Evolutionary conservation across 2,113 vertebrate species (phyloP).

Genomic region (Varanus komodoensis): DNA sequence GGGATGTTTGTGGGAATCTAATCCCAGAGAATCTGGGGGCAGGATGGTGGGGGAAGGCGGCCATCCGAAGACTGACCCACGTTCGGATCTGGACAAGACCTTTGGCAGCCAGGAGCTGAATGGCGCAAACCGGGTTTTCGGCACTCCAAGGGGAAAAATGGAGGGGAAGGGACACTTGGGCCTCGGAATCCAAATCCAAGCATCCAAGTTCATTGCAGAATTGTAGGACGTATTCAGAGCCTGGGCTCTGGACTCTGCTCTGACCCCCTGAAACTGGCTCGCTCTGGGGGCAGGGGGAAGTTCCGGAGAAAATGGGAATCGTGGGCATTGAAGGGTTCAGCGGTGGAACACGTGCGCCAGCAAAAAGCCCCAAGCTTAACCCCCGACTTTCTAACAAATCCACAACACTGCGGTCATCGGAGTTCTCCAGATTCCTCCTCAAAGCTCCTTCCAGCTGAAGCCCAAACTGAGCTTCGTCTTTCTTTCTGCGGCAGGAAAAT

Average conservation of each 20-base stretch:
- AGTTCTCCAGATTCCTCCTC: too few relatives aligned
- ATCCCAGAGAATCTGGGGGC: background rate
- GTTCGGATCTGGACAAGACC: slow-evolving; percentile 1
- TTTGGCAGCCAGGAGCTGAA: background rate
- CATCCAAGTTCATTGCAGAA: background rate
- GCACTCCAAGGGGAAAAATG: background rate
- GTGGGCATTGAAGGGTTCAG: background rate
- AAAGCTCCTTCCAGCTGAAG: too few relatives aligned
- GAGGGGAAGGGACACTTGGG: too few relatives aligned
- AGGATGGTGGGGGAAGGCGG: accelerated
- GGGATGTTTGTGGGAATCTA: slow-evolving; percentile 90
- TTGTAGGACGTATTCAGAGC: too few relatives aligned
- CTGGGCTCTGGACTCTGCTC: background rate
- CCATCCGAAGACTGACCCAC: accelerated
- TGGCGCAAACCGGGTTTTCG: slow-evolving; percentile 14
- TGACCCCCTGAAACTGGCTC: background rate
- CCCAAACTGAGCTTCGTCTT: too few relatives aligned
- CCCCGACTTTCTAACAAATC: background rate
- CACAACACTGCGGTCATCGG: too few relatives aligned
- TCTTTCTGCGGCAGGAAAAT: too few relatives aligned
- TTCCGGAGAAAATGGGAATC: background rate
- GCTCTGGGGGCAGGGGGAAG: too few relatives aligned
- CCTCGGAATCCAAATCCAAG: background rate
- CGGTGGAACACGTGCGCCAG: too few relatives aligned
- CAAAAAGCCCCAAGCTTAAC: background rate